Conservation (phyloP, 2,113 vertebrate species). For the Steatornis caripensis region DNA sequence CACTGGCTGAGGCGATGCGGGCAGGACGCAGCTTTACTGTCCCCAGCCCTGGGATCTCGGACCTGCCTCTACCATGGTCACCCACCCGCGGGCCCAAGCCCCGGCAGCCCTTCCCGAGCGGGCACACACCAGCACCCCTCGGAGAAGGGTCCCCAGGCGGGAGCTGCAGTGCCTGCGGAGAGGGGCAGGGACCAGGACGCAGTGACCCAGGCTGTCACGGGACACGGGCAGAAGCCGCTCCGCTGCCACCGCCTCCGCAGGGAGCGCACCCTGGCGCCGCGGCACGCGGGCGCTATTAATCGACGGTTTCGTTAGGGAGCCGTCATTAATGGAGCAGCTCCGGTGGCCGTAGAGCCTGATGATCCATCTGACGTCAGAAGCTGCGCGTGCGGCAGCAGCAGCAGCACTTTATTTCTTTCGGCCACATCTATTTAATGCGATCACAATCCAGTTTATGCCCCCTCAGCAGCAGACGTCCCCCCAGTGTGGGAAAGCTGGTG, state of each 20-base stretch:
- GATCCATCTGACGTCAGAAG: not conserved
- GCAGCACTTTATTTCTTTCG: not conserved
- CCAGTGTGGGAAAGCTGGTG: conserved; percentile 19
- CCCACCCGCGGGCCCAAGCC: not conserved
- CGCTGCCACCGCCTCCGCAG: not conserved
- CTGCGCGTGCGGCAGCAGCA: not conserved
- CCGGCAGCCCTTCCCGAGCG: not conserved
- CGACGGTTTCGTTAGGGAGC: not conserved
- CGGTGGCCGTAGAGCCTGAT: not conserved
- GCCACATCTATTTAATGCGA: not conserved
- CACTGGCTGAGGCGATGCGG: not conserved
- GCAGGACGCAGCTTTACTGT: not conserved
- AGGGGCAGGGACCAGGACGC: not conserved
- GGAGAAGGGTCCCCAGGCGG: not conserved
- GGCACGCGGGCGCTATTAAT: not conserved
- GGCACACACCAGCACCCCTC: fast-evolving
- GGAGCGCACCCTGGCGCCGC: not conserved
- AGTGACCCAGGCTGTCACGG: not conserved
- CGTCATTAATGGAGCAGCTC: conserved; percentile 15
- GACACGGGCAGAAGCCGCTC: not conserved
- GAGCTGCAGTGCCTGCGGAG: not conserved
- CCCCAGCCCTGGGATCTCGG: fast-evolving
- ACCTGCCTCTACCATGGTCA: not conserved
- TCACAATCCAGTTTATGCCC: not conserved
- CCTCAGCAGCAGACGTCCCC: conserved; percentile 31